Evolutionary conservation across 2,888 invertebrate genomes (phyloP), one percentile per base, ranked within the genome.

Genomic region (Gandaritis pyraliata): DNA sequence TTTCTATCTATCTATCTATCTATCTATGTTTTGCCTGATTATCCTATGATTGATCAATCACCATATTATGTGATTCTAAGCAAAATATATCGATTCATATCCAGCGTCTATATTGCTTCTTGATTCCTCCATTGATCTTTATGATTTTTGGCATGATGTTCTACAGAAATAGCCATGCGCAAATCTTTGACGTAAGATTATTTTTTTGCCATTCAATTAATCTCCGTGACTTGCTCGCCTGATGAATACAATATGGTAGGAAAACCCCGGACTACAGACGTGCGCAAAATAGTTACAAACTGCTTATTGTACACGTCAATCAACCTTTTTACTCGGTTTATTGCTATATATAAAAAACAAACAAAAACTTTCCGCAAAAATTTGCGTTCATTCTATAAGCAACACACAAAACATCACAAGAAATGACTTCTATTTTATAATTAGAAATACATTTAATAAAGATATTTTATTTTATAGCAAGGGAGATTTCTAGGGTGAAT

Each of bases 271-370:
- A 5, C 23, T 11, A 45, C 30, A 38, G 16, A 29, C 4, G 46
- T 43, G 51, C 13, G 46, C 41, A 53, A 13, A 30, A 47, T 52
- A 30, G 16, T 29, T 55, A 48, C 15, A 23, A 45, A 38, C 45
- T 48, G 48, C 43, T 59, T 23, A 58, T 59, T 59, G 23, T 33
- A 51, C 33, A 16, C 16, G 41, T 15, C 53, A 48, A 48, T 59
- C 47, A 59, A 59, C 30, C 23, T 59, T 59, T 59, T 59, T 59
- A 51, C 15, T 36, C 33, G 12, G n/a, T 41, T 58, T 47, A 8
- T 23, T 45, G 10, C 12, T 45, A 2, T 15, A 13, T 0, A 41
- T 15, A 47, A 38, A n/a, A 55, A 55, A 55, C 50, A 61, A 39
- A 33, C 15, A 43, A 46, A 51, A 45, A 36, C n/a, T 15, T 30